phyloP scores from a whole-genome alignment of 2,888 invertebrate species.

The Leptopilina drosophilae region DNA sequence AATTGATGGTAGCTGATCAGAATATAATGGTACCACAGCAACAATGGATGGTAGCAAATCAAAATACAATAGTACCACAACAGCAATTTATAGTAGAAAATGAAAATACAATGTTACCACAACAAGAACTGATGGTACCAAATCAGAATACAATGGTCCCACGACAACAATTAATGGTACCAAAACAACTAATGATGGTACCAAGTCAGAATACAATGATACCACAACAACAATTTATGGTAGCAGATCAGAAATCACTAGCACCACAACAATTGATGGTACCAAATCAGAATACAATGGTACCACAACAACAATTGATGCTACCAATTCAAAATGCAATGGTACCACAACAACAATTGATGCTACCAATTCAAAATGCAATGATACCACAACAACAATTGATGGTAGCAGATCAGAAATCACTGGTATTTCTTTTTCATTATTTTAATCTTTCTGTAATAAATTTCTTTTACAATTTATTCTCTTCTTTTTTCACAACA shows the following conservation, averaged over 20 bases:
- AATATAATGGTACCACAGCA: neutral
- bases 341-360: neutral
- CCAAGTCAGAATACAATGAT: neutral
- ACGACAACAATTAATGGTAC: neutral
- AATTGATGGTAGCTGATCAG: neutral
- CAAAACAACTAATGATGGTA: too few species aligned
- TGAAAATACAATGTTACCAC: too few species aligned
- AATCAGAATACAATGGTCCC: neutral
- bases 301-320: neutral
- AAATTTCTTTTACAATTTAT: too few species aligned
- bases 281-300: neutral
- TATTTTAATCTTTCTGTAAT: too few species aligned
- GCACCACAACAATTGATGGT: neutral
- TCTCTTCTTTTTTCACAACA: too few species aligned
- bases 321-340: neutral
- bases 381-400: neutral
- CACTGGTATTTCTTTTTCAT: too few species aligned
- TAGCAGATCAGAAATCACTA: neutral
- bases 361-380: neutral
- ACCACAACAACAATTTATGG: neutral
- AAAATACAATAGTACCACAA: too few species aligned
- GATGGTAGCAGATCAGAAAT: neutral
- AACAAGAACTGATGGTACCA: neutral
- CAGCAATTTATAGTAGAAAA: too few species aligned
- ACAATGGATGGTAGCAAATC: neutral